These are phyloP conservation scores for Harpagifer antarcticus DNA, from an alignment of 2,797 vertebrate genomes.

Conservation along the genomic window DNA sequence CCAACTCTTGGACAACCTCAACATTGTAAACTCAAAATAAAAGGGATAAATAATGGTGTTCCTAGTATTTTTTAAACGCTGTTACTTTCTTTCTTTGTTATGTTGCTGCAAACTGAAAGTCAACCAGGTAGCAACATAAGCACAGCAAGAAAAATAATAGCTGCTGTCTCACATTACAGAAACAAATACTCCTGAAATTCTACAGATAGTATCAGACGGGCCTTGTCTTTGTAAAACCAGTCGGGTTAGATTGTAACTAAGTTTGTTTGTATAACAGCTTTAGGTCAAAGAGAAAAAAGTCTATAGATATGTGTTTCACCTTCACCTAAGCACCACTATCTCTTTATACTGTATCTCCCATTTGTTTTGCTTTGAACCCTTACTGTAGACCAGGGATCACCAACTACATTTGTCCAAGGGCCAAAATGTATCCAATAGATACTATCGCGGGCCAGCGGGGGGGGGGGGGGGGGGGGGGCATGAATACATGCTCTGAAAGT, in stretches of 20 bases:
- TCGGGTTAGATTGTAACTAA: background rate
- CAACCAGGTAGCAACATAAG: constrained; percentile 56
- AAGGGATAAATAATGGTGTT: background rate
- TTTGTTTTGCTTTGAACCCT: too few relatives aligned
- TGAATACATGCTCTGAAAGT: too few relatives aligned
- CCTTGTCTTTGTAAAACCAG: constrained; percentile 3
- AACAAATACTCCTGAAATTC: constrained; percentile 5
- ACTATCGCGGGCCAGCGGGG: too few relatives aligned
- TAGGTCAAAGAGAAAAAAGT: background rate
- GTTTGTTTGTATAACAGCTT: background rate
- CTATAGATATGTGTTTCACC: background rate
- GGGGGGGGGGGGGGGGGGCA: too few relatives aligned
- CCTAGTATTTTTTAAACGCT: background rate
- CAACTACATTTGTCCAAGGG: too few relatives aligned
- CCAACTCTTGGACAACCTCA: constrained; percentile 3
- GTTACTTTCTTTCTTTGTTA: background rate
- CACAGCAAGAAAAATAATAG: background rate
- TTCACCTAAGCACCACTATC: background rate
- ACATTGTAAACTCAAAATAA: background rate
- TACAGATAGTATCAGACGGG: too few relatives aligned
- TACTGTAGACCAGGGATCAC: too few relatives aligned
- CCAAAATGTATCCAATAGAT: too few relatives aligned
- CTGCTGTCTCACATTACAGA: background rate
- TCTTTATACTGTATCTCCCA: background rate
- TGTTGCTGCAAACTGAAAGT: background rate